Evolutionary conservation across 2,797 vertebrate genomes (phyloP), one percentile per base, ranked within the genome.

Genomic region (Macropus fuliginosus): DNA sequence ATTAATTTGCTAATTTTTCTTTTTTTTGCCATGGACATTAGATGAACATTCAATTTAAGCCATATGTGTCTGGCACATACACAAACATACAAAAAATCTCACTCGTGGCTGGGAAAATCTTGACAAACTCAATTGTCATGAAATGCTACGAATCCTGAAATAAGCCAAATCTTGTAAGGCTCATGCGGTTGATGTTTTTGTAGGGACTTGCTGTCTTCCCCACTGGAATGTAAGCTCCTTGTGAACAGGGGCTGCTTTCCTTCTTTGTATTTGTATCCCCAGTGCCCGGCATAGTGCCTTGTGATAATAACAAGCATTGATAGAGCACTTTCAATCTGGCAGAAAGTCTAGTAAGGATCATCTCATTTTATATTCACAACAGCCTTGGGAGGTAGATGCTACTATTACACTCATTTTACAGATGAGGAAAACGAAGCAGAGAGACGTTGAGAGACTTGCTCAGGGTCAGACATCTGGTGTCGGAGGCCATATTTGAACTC

Each of bases 1-100:
- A 94, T 95, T 94, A 55, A 93, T 96, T 94, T 96, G 93, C 55
- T 97, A 95, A 96, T 50, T 96, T 89, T 52, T 92, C 92, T 95
- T 55, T 62, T 55, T 62, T 97, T 57, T 94, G 74, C 18, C 95
- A 97, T 93, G 97, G 92, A 97, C 95, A 90, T 96, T 94, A 74
- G 93, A 94, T 93, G 96, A 92, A 97, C 95, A 93, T 96, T 95
- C 54, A 95, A 94, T 95, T 97, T 96, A 94, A 96, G 95, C 90
- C 92, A 28, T 96, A 93, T 97, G 93, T 93, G 50, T 59, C 92
- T 95, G 95, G 94, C 94, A 95, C 14, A 89, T 46, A 93, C 52
- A 93, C 54, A 74, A 0, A 93, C 27, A 91, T 66, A 96, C 46
- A 46, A 92, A 93, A 93, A 94, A 97, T 97, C 54, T 57, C n/a